A percentile compares a stretch with the other conserved stretches of the same genome.
Conservation (phyloP, 2,888 invertebrate species). For the Quadroppia sp. region DNA sequence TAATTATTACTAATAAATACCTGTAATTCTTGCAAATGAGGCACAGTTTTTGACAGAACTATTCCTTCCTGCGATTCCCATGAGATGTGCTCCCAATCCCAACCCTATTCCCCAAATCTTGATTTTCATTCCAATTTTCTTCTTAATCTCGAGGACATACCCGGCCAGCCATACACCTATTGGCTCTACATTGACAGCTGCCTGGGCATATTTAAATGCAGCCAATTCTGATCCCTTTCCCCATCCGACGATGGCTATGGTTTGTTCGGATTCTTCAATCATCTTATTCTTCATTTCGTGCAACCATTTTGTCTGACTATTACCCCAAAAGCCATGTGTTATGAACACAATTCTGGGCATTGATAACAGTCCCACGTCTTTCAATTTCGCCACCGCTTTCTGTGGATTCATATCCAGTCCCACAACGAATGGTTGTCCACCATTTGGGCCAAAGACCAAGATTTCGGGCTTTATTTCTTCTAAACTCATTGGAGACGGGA, state of each 20-base stretch:
- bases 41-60: slow-evolving; percentile 23
- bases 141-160: slow-evolving; percentile 39
- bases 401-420: slow-evolving; percentile 25
- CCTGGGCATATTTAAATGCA: slow-evolving; percentile 40
- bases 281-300: slow-evolving; percentile 41
- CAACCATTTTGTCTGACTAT: slow-evolving; percentile 39
- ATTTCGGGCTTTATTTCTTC: slow-evolving; percentile 39
- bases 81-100: slow-evolving; percentile 39
- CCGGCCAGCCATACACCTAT: slow-evolving; percentile 35
- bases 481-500: slow-evolving; percentile 32
- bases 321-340: slow-evolving; percentile 41
- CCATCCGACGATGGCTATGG: slow-evolving; percentile 39
- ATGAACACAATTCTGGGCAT: slow-evolving; percentile 39
- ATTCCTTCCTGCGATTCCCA: slow-evolving; percentile 40
- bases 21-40: slow-evolving; percentile 40
- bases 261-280: slow-evolving; percentile 39
- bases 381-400: slow-evolving; percentile 25
- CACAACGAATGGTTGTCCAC: slow-evolving; percentile 29
- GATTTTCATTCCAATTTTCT: slow-evolving; percentile 37
- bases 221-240: slow-evolving; percentile 40
- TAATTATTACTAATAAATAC: slow-evolving; percentile 8
- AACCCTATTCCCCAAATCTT: slow-evolving; percentile 42
- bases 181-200: slow-evolving; percentile 37
- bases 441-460: slow-evolving; percentile 38
- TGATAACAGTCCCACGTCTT: slow-evolving; percentile 34